phyloP scores from a whole-genome alignment of 2,797 vertebrate species.

The Lepus townsendii region DNA sequence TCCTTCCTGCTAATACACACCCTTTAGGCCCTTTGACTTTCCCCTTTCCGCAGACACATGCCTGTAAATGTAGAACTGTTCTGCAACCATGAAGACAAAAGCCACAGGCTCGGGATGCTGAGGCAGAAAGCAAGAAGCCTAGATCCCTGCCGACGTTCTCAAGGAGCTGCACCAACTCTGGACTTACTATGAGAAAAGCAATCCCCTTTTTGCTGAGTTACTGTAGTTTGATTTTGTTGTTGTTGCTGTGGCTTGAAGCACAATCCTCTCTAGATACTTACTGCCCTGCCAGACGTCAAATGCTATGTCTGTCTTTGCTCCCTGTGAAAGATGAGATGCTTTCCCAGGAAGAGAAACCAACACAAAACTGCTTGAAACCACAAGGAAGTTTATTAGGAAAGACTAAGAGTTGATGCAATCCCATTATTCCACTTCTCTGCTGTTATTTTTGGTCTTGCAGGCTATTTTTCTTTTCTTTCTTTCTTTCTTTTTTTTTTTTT shows the following conservation, averaged over 20 bases:
- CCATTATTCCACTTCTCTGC: constrained; percentile 21
- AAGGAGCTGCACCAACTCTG: not conserved
- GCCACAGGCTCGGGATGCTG: not conserved
- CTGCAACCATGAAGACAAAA: not conserved
- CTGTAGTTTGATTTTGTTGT: not conserved
- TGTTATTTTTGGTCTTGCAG: not conserved
- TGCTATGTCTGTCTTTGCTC: constrained; percentile 11
- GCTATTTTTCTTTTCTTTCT: too few relatives aligned
- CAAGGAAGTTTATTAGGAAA: constrained; percentile 31
- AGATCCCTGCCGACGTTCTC: not conserved
- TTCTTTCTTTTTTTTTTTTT: too few relatives aligned
- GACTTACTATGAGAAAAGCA: not conserved
- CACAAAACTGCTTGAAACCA: constrained; percentile 21
- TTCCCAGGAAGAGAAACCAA: constrained; percentile 28
- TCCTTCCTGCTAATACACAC: too few relatives aligned
- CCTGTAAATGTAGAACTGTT: not conserved
- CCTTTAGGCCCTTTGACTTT: not conserved
- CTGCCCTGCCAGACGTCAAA: not conserved
- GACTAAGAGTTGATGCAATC: not conserved
- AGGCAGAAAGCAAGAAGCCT: not conserved
- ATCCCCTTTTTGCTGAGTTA: constrained; percentile 28
- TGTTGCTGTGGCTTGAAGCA: not conserved
- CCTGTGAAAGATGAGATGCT: not conserved
- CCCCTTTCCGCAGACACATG: not conserved
- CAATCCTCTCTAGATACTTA: not conserved